Conservation (phyloP, 2,888 invertebrate species). For the Rugalucina vietnamica region DNA sequence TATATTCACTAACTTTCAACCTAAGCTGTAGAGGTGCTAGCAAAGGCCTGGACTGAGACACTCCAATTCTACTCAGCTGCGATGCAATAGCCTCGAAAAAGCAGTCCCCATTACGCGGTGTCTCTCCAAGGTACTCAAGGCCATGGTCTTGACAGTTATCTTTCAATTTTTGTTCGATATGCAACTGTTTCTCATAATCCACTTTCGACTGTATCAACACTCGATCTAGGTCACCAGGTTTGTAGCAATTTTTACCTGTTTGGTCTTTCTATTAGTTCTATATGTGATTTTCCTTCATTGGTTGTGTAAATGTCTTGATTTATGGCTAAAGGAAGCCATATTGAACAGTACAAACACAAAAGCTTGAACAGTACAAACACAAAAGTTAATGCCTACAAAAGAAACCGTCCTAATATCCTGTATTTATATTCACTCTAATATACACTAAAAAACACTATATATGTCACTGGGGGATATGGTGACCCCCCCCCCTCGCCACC, state of each 20-base stretch:
- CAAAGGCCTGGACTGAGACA: background rate
- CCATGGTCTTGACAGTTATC: background rate
- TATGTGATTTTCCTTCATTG: too few relatives aligned
- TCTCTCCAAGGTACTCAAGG: background rate
- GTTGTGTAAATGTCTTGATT: too few relatives aligned
- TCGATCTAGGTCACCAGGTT: background rate
- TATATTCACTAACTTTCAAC: background rate
- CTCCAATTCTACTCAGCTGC: background rate
- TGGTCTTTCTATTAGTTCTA: too few relatives aligned
- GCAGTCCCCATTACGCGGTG: background rate
- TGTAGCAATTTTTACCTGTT: constrained; percentile 1
- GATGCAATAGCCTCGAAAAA: background rate
- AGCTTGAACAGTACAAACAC: too few relatives aligned
- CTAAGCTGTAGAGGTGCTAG: background rate
- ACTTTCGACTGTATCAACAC: background rate
- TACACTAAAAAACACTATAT: too few relatives aligned
- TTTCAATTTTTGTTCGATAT: background rate
- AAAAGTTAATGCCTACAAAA: too few relatives aligned
- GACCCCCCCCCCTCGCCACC: too few relatives aligned
- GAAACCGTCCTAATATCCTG: too few relatives aligned
- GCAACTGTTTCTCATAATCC: background rate
- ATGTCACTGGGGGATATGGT: too few relatives aligned
- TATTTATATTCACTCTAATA: too few relatives aligned
- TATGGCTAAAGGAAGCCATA: too few relatives aligned
- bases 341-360: too few relatives aligned